Conservation (phyloP, 1,140 invertebrate genomes). For the Delia radicum region DNA sequence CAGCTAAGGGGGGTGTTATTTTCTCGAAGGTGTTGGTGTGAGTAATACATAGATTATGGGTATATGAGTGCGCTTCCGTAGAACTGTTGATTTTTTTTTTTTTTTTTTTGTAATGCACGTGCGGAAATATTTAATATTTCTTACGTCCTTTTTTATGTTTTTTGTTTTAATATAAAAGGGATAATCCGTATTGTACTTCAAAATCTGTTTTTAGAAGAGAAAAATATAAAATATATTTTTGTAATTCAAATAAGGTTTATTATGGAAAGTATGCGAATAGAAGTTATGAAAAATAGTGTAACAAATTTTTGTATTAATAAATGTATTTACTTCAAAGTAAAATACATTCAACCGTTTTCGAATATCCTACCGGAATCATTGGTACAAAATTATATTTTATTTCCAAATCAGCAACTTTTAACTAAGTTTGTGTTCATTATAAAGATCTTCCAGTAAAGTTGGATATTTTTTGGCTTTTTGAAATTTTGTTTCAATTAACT, state of each 20-base stretch:
- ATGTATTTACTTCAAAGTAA: too few relatives aligned
- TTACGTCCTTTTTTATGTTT: background rate
- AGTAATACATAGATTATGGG: background rate
- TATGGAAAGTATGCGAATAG: background rate
- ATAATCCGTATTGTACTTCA: background rate
- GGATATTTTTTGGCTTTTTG: too few relatives aligned
- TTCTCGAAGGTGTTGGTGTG: background rate
- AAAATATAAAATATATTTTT: background rate
- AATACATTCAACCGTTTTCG: too few relatives aligned
- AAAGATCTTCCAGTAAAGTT: too few relatives aligned
- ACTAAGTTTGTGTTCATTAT: too few relatives aligned
- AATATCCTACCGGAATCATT: too few relatives aligned
- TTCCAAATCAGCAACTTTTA: too few relatives aligned
- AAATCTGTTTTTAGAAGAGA: background rate
- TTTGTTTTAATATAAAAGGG: background rate
- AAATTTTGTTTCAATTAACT: too few relatives aligned
- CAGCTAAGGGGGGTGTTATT: background rate
- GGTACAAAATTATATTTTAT: too few relatives aligned
- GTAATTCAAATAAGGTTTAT: background rate
- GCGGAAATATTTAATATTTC: background rate
- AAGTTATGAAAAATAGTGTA: background rate
- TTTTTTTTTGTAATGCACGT: background rate
- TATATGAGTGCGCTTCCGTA: background rate
- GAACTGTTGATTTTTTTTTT: background rate
- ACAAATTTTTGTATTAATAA: too few relatives aligned